Evolutionary conservation across 2,888 invertebrate genomes (phyloP), one percentile per base, ranked within the genome.

Genomic region (Maniola hyperantus): DNA sequence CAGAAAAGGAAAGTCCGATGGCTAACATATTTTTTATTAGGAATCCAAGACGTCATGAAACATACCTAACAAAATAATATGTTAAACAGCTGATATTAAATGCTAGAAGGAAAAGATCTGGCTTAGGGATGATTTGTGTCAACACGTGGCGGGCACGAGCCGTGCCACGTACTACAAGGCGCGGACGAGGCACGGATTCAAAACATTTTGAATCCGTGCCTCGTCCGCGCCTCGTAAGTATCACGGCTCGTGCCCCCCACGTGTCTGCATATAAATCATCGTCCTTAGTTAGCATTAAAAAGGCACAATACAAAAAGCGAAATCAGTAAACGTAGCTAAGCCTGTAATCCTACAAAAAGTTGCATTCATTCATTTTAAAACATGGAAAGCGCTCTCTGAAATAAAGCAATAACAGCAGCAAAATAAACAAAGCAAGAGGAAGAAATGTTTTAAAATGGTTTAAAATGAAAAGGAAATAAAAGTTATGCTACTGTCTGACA

Each of bases 351-450:
- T 26, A 42, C 42, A 53, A 36, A 51, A 53, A 61, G 13, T 50
- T 50, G 48, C 66, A 57, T 58, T 62, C 20, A 48, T 51, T 62
- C 33, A 51, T 51, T 51, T 36, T 58, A 50, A 62, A 66, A 58
- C 66, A 63, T 33, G 42, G 10, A 66, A 62, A 66, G 58, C 62
- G 33, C 51, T 58, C 20, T 44, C 34, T 57, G 57, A 66, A 66
- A 50, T n/a, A 57, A 66, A 58, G 58, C 62, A 62, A 50, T 18
- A 61, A 55, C 48, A 66, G 34, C 33, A n/a, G 42, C 18, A 33
- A n/a, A 61, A 20, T 55, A 63, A 63, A 57, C 36, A 44, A 58
- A 66, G 44, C 50, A 34, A 44, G 62, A 50, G 42, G 54, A 39
- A 65, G 5, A 62, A 46, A 36, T 15, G 60, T 15, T 15, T 53